Evolutionary conservation across 2,113 vertebrate genomes (phyloP).

Genomic region (Barnardius zonarius): DNA sequence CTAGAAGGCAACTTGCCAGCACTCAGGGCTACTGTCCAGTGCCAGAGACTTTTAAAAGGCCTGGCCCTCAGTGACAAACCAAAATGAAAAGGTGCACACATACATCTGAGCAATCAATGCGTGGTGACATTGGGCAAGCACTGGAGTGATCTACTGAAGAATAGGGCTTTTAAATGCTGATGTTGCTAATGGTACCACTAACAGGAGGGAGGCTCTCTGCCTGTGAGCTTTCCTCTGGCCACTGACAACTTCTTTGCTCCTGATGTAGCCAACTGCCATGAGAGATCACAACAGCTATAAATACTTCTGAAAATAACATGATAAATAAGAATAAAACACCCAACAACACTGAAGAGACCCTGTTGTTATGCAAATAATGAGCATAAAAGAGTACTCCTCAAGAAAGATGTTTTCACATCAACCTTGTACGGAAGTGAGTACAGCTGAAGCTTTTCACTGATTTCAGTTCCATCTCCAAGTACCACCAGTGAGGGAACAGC

Average conservation of each 20-base stretch:
- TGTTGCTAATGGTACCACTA: neutral
- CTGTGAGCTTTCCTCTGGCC: neutral
- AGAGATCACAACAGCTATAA: neutral
- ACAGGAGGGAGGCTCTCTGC: neutral
- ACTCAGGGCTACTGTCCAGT: neutral
- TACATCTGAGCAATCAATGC: neutral
- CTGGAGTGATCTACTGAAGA: neutral
- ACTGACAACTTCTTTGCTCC: neutral
- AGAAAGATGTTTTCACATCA: neutral
- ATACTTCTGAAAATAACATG: neutral
- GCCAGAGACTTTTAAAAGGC: neutral
- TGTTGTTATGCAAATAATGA: neutral
- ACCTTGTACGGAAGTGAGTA: neutral
- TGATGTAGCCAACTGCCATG: neutral
- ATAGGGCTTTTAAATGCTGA: neutral
- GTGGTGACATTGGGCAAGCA: accelerated
- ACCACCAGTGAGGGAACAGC: neutral
- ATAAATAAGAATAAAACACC: neutral
- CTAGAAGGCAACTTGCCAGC: conserved; percentile 29
- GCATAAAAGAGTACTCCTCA: neutral
- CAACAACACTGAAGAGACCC: neutral
- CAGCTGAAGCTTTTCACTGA: neutral
- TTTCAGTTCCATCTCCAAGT: neutral
- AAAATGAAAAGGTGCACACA: neutral
- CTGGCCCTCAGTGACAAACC: neutral